phyloP scores from a whole-genome alignment of 2,797 vertebrate species.

The Distichodus sexfasciatus region DNA sequence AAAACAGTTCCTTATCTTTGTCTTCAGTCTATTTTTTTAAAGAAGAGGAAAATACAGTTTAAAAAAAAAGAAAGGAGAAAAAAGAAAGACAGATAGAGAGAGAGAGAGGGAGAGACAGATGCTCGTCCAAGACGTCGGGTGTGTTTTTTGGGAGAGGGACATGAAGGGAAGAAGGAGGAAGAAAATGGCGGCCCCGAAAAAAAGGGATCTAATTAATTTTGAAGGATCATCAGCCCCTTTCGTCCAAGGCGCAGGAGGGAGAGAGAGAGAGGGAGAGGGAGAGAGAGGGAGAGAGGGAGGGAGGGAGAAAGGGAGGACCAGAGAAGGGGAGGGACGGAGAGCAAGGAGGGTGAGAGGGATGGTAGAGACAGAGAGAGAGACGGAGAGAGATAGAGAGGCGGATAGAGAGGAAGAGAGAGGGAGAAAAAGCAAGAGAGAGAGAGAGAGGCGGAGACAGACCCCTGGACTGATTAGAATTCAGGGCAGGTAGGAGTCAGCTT shows the following conservation, averaged over 20 bases:
- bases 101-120: conserved; percentile 31
- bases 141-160: conserved; percentile 47
- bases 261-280: conserved; percentile 14
- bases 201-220: conserved; percentile 96
- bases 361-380: conserved; percentile 75
- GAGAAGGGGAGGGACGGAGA: conserved; percentile 47
- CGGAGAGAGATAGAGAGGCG: conserved; percentile 56
- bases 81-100: conserved; percentile 27
- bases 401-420: background rate
- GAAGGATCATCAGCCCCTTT: conserved; percentile 97
- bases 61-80: conserved; percentile 37
- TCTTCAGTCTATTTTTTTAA: conserved; percentile 5
- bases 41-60: conserved; percentile 23
- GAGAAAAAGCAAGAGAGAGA: conserved; percentile 74
- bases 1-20: conserved; percentile 3
- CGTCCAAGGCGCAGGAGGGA: conserved; percentile 79
- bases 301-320: conserved; percentile 38
- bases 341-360: conserved; percentile 41
- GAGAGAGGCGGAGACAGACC: conserved; percentile 74
- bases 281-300: conserved; percentile 75
- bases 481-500: conserved; percentile 98
- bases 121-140: conserved; percentile 3
- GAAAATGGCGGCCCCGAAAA: conserved; percentile 66
- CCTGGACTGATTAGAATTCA: conserved; percentile 99
- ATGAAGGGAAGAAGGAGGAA: conserved; percentile 58